These are phyloP conservation scores for Sclerurus mexicanus DNA, from an alignment of 2,113 vertebrate species.

Conservation along the genomic window DNA sequence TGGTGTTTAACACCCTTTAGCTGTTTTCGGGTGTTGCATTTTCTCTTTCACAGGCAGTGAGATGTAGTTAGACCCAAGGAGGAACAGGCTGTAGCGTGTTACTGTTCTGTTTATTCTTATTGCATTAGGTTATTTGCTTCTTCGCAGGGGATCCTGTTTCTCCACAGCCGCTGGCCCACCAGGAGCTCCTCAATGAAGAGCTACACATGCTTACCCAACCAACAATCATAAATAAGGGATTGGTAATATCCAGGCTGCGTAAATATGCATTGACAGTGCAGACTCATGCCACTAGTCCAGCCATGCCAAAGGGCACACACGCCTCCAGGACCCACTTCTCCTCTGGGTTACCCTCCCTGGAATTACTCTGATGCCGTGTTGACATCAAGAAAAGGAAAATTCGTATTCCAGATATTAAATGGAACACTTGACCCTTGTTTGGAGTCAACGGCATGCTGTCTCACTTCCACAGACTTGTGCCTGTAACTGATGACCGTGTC, in stretches of 20 bases:
- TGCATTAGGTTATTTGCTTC: not conserved
- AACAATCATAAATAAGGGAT: not conserved
- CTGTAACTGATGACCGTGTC: not conserved
- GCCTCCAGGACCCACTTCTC: not conserved
- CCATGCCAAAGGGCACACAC: not conserved
- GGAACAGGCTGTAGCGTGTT: not conserved
- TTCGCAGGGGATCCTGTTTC: not conserved
- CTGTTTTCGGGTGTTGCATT: not conserved
- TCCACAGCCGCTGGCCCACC: not conserved
- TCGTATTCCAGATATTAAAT: not conserved
- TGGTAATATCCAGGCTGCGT: not conserved
- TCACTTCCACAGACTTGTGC: not conserved
- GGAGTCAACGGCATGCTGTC: not conserved
- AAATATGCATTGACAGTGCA: not conserved
- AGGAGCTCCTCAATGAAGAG: not conserved
- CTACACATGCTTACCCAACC: not conserved
- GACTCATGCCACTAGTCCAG: fast-evolving
- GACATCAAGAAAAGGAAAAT: not conserved
- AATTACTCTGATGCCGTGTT: fast-evolving
- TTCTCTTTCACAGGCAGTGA: not conserved
- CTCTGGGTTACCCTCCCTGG: not conserved
- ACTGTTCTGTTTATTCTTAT: not conserved
- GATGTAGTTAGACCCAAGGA: not conserved
- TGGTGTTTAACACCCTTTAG: not conserved
- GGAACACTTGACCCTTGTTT: not conserved